Evolutionary conservation across 2,113 vertebrate species (phyloP).

Genomic region (Eubucco bourcierii): DNA sequence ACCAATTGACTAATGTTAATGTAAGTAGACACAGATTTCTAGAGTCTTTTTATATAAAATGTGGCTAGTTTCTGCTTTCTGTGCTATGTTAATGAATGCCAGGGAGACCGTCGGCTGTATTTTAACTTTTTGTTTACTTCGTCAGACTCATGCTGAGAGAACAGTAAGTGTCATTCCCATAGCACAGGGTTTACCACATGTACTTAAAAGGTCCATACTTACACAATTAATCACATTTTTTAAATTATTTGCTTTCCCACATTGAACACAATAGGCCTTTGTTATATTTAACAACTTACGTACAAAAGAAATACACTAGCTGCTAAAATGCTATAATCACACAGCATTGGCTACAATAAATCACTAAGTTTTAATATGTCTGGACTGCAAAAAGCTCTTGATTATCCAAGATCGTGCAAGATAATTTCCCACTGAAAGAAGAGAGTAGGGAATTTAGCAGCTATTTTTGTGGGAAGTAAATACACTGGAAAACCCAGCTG

Average conservation of each 20-base stretch:
- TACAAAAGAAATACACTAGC: constrained; percentile 49
- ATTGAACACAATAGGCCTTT: constrained; percentile 71
- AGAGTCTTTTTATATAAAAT: constrained; percentile 73
- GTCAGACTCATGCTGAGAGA: constrained; percentile 58
- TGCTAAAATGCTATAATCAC: constrained; percentile 47
- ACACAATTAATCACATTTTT: constrained; percentile 67
- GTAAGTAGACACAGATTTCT: constrained; percentile 75
- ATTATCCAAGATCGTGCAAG: constrained; percentile 19
- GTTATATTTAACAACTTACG: constrained; percentile 66
- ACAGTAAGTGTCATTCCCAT: constrained; percentile 63
- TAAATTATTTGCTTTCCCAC: constrained; percentile 72
- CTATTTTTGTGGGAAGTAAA: not conserved
- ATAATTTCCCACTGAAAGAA: constrained; percentile 19
- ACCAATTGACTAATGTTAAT: constrained; percentile 64
- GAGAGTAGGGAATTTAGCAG: not conserved
- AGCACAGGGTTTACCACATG: constrained; percentile 46
- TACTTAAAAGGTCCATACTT: constrained; percentile 62
- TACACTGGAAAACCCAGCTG: not conserved
- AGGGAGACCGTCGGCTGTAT: constrained; percentile 57
- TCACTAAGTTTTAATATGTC: constrained; percentile 63
- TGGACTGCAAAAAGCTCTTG: constrained; percentile 32
- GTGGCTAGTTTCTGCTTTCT: constrained; percentile 71
- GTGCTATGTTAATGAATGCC: constrained; percentile 74
- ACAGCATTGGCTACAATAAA: constrained; percentile 40
- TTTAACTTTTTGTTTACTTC: constrained; percentile 76